Evolutionary conservation across 2,113 vertebrate genomes (phyloP), one percentile per base, ranked within the genome.

Genomic region (Hassar affinis): DNA sequence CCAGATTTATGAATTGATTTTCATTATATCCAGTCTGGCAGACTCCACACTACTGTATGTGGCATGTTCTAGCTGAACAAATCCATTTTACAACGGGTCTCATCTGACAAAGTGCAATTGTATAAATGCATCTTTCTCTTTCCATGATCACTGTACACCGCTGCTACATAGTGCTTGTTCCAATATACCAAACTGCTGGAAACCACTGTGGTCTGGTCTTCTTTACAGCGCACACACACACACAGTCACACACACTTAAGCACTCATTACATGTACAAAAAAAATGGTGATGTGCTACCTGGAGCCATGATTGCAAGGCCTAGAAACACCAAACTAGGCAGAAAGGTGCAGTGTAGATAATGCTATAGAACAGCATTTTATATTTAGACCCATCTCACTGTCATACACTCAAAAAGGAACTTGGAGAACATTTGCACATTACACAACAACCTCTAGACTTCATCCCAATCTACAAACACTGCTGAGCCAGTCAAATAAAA

Each of bases 101-200:
- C 92, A 92, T 94, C 94, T 95, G 91, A 96, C 89, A 81, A 94
- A 96, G 95, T 96, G 96, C 95, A 96, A 96, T 96, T 96, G 95
- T 94, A 93, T 91, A 93, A 94, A 93, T 91, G 94, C 92, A 95
- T 95, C 95, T 95, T 93, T 94, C 92, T 92, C 89, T 95, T 92
- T 93, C 89, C 95, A 96, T 95, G 88, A 91, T 94, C 94, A 95
- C 94, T 91, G 93, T 94, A 93, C 93, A 92, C 93, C 94, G 95
- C 96, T 96, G 96, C 96, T 97, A 94, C 92, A 90, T 95, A 95
- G 93, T 95, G 95, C 95, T 96, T 95, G 94, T 96, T 96, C 94
- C 92, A 96, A 96, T 96, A 97, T 95, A 97, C 93, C 57, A 82
- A 59, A 71, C 86, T 78, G 74, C 77, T 85, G 81, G 66, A 69